Percentiles rank a stretch among this genome's conserved stretches.
Evolutionary conservation across 2,888 invertebrate genomes (phyloP).

Genomic region (Stictocephala bisonia): DNA sequence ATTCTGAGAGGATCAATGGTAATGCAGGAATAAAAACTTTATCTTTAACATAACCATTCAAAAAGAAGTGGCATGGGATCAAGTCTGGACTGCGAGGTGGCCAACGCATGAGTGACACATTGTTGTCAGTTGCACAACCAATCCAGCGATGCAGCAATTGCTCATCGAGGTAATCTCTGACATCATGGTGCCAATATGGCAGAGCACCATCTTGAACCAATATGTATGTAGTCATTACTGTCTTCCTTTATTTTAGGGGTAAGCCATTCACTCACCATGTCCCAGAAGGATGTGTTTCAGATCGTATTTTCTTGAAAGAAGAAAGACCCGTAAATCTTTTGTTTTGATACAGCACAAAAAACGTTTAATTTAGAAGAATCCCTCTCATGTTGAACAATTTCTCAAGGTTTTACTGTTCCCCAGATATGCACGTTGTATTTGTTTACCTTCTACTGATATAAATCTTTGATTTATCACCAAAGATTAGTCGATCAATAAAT

Average conservation of each 20-base stretch:
- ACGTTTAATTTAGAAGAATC: slow-evolving; percentile 42
- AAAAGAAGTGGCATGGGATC: not conserved
- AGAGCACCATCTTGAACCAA: slow-evolving; percentile 32
- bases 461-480: too few relatives aligned
- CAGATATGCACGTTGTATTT: too few relatives aligned
- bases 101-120: slow-evolving; percentile 32
- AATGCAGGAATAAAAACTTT: slow-evolving; percentile 27
- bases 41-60: slow-evolving; percentile 13
- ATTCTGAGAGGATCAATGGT: slow-evolving; percentile 25
- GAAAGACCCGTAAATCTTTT: slow-evolving; percentile 40
- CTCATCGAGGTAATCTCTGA: slow-evolving; percentile 30
- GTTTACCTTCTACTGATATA: too few relatives aligned
- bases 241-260: slow-evolving; percentile 31
- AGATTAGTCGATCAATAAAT: too few relatives aligned
- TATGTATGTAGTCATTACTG: slow-evolving; percentile 41
- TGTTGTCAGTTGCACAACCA: slow-evolving; percentile 33
- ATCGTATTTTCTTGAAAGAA: slow-evolving; percentile 42
- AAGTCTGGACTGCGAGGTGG: slow-evolving; percentile 34
- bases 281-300: not conserved
- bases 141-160: slow-evolving; percentile 34
- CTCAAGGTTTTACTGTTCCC: slow-evolving; percentile 32
- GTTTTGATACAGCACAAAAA: slow-evolving; percentile 42
- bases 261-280: slow-evolving; percentile 31
- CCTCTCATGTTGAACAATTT: slow-evolving; percentile 26
- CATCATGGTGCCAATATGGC: slow-evolving; percentile 36